Conservation (phyloP, 1,140 invertebrate genomes). For the Bombyx mori region DNA sequence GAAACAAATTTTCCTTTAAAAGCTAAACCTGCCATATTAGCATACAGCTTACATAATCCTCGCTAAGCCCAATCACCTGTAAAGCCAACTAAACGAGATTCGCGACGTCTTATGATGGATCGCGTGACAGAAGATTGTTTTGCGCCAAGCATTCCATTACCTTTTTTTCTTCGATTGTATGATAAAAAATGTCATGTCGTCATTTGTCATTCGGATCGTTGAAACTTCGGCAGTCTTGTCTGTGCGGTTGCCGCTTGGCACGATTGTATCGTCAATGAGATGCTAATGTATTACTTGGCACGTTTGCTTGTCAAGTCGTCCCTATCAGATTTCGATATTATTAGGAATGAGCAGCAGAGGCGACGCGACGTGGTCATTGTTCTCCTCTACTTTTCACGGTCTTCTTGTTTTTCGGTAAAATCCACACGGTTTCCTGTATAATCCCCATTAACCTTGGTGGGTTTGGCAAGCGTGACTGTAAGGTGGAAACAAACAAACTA, state of each 20-base stretch:
- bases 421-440: conserved; percentile 14
- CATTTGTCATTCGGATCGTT: conserved; percentile 24
- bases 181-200: conserved; percentile 12
- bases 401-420: conserved; percentile 20
- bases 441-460: conserved; percentile 22
- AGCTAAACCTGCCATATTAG: conserved; percentile 6
- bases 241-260: conserved; percentile 30
- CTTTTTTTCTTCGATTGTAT: conserved; percentile 1
- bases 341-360: conserved; percentile 20
- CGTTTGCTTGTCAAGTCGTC: conserved; percentile 16
- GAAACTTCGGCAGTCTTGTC: conserved; percentile 20
- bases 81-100: conserved; percentile 14
- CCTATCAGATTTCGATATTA: conserved; percentile 44
- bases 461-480: conserved; percentile 12
- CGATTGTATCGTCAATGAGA: conserved; percentile 39
- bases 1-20: conserved; percentile 10
- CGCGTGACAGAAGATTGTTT: conserved; percentile 3
- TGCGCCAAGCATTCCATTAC: conserved; percentile 1
- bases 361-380: conserved; percentile 16
- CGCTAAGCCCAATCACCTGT: background rate
- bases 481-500: background rate
- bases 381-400: conserved; percentile 14
- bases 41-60: conserved; percentile 13
- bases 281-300: conserved; percentile 51
- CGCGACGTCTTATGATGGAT: conserved; percentile 8